Evolutionary conservation across 2,113 vertebrate species (phyloP).

Genomic region (Rhynchomys soricoides): DNA sequence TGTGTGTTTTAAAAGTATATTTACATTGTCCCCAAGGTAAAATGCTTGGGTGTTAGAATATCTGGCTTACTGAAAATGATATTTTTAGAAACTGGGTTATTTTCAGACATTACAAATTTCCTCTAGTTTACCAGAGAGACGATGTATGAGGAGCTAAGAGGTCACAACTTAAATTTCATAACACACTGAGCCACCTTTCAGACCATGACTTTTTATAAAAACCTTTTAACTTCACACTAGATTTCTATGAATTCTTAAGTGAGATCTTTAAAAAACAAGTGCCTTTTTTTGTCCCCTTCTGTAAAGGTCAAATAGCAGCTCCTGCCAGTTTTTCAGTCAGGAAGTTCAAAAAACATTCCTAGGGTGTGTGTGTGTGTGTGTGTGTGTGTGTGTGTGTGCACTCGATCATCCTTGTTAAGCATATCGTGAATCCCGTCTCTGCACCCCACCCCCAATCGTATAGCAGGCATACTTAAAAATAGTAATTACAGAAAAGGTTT

Average conservation of each 20-base stretch:
- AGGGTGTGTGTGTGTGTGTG: background rate
- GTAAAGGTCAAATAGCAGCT: background rate
- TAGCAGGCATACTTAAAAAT: background rate
- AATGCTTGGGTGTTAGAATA: conserved; percentile 19
- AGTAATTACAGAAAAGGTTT: background rate
- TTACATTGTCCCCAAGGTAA: conserved; percentile 31
- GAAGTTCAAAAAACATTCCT: background rate
- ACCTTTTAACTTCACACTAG: background rate
- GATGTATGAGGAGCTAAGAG: conserved; percentile 81
- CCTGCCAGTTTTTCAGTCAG: background rate
- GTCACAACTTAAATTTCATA: conserved; percentile 78
- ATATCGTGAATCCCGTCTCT: background rate
- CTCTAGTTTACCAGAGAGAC: conserved; percentile 81
- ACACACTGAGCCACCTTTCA: background rate
- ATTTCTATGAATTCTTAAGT: conserved; percentile 29
- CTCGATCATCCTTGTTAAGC: background rate
- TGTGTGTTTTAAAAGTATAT: no score
- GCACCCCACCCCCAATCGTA: background rate
- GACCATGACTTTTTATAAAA: background rate
- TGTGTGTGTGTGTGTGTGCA: background rate
- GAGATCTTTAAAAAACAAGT: background rate
- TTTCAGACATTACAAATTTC: conserved; percentile 86
- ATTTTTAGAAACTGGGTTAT: conserved; percentile 84
- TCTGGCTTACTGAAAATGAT: conserved; percentile 62
- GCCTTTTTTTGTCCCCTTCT: no score